A percentile compares a stretch with the other conserved stretches of the same genome.
Conservation (phyloP, 2,113 vertebrate species). For the Todiramphus chloris region DNA sequence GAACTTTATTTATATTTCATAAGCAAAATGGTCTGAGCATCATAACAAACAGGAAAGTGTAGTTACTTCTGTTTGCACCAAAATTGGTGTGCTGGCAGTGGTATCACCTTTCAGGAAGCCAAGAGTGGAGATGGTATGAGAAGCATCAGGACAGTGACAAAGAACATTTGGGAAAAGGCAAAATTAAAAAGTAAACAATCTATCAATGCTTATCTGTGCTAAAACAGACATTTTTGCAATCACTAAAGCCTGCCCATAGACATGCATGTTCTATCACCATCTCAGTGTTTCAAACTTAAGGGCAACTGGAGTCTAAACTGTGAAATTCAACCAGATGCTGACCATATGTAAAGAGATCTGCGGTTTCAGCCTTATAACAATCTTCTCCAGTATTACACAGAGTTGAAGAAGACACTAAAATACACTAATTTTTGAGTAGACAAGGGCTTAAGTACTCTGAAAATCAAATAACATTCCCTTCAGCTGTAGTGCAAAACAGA, state of each 20-base stretch:
- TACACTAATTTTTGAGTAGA: background rate
- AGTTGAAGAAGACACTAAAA: background rate
- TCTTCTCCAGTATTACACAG: background rate
- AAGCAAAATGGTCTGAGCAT: background rate
- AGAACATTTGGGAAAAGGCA: background rate
- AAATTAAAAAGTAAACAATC: background rate
- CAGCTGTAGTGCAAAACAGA: background rate
- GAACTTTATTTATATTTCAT: background rate
- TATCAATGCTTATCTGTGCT: background rate
- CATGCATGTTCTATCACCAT: background rate
- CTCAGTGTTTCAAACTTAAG: background rate
- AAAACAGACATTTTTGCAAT: background rate
- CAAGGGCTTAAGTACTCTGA: background rate
- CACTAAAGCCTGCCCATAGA: background rate
- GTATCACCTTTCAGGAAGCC: background rate
- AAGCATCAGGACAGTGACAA: background rate
- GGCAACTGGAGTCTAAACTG: background rate
- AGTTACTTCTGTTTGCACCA: background rate
- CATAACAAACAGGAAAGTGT: background rate
- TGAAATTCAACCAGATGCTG: background rate
- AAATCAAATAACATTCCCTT: background rate
- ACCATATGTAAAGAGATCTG: too few species aligned
- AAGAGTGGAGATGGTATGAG: fast-evolving
- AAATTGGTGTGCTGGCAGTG: background rate
- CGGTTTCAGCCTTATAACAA: too few species aligned